Conservation (phyloP, 2,113 vertebrate species). For the Pundamilia nyererei region DNA sequence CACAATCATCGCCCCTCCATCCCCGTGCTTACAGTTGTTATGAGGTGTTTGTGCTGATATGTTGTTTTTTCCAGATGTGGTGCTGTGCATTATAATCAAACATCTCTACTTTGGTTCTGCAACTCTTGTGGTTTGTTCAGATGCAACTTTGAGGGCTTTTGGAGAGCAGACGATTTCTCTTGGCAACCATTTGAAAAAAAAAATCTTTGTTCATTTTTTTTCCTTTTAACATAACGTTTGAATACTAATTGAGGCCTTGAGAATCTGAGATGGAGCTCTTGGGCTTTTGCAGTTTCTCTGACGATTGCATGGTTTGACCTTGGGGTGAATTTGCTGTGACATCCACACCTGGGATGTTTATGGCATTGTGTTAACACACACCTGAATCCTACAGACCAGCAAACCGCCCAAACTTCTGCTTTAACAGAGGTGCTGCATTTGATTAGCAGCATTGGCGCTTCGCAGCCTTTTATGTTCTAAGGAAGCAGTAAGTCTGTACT, state of each 20-base stretch:
- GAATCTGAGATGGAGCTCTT: background rate
- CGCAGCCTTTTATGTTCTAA: background rate
- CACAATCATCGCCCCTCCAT: background rate
- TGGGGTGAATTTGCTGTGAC: background rate
- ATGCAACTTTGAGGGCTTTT: background rate
- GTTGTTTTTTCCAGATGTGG: background rate
- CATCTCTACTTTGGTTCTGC: background rate
- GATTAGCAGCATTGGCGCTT: background rate
- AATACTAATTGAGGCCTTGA: background rate
- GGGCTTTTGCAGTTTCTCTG: background rate
- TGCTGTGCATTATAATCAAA: background rate
- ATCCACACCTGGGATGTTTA: background rate
- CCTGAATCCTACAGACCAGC: background rate
- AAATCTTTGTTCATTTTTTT: background rate
- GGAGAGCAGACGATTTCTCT: background rate
- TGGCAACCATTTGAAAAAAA: rapidly evolving
- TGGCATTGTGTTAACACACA: background rate
- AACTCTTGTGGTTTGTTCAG: background rate
- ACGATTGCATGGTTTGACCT: background rate
- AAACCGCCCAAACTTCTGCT: background rate
- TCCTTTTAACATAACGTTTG: background rate
- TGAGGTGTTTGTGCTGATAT: background rate
- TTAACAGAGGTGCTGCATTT: background rate
- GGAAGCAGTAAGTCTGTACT: rapidly evolving
- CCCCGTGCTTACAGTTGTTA: background rate